Evolutionary conservation across 2,797 vertebrate species (phyloP).

Genomic region (Peromyscus melanophrys): DNA sequence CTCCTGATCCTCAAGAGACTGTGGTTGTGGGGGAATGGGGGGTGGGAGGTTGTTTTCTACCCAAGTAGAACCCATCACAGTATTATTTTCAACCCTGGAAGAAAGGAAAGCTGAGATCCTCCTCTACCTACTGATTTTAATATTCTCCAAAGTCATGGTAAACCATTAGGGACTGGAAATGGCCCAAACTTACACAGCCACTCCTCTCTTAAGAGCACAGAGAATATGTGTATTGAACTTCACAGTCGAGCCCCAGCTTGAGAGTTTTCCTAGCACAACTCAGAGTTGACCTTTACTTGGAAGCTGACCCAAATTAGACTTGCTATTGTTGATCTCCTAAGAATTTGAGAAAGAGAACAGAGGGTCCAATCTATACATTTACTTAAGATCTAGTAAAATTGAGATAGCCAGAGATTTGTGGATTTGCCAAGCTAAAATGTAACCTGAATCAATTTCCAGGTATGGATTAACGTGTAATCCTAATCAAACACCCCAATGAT

Average conservation of each 20-base stretch:
- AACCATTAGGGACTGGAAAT: conserved; percentile 8
- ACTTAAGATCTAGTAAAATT: conserved; percentile 12
- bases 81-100: not conserved
- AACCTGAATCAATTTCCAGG: conserved; percentile 22
- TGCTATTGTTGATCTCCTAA: not conserved
- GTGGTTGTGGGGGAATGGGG: not conserved
- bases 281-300: not conserved
- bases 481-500: not conserved
- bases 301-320: not conserved
- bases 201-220: not conserved
- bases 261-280: not conserved
- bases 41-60: not conserved
- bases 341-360: not conserved
- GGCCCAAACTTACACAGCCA: not conserved
- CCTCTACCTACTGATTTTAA: not conserved
- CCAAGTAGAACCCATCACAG: not conserved
- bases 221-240: not conserved
- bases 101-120: conserved; percentile 1
- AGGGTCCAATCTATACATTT: not conserved
- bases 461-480: not conserved
- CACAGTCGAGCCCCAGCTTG: not conserved
- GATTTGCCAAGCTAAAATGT: not conserved
- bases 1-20: not conserved
- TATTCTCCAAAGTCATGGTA: conserved; percentile 26
- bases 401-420: not conserved